Evolutionary conservation across 2,888 invertebrate species (phyloP).

Genomic region (Dilophus febrilis): DNA sequence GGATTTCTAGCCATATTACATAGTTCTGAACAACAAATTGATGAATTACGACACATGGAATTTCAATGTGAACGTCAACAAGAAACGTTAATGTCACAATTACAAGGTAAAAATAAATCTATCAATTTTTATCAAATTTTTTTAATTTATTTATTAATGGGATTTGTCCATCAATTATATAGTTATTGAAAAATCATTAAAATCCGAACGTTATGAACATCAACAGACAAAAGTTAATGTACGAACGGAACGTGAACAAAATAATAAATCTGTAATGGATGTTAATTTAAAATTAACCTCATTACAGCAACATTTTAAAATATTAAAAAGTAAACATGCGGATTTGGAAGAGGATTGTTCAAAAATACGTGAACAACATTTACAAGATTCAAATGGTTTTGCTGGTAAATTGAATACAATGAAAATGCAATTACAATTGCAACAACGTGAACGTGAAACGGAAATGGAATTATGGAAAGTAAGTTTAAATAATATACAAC

Average conservation of each 20-base stretch:
- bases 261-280: constrained; percentile 33
- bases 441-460: constrained; percentile 22
- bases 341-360: constrained; percentile 34
- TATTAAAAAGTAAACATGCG: constrained; percentile 34
- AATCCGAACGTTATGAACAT: constrained; percentile 37
- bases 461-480: constrained; percentile 31
- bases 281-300: constrained; percentile 35
- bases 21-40: constrained; percentile 38
- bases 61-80: constrained; percentile 39
- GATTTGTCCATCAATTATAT: no score
- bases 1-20: constrained; percentile 40
- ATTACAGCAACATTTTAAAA: constrained; percentile 36
- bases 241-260: constrained; percentile 32
- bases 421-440: constrained; percentile 32
- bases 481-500: no score
- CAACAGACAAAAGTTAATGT: constrained; percentile 33
- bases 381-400: constrained; percentile 31
- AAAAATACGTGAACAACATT: constrained; percentile 31
- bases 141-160: no score
- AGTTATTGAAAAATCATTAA: constrained; percentile 37
- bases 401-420: constrained; percentile 32
- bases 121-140: no score
- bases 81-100: constrained; percentile 37
- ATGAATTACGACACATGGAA: constrained; percentile 34
- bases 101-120: constrained; percentile 37